phyloP scores from a whole-genome alignment of 2,797 vertebrate genomes.

The Moxostoma hubbsi region DNA sequence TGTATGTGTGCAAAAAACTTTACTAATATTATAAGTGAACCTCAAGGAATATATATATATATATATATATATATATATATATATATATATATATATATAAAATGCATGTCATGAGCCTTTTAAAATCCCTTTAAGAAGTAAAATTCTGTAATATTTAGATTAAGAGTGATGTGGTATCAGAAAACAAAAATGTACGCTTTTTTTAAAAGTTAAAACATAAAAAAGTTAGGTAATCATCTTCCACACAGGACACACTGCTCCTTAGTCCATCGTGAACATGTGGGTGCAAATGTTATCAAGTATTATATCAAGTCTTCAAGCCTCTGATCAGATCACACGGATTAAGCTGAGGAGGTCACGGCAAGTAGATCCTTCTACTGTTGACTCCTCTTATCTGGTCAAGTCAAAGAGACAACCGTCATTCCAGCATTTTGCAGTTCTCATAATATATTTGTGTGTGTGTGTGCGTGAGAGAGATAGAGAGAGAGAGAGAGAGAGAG shows the following conservation, averaged over 20 bases:
- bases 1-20: too few species aligned
- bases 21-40: too few species aligned
- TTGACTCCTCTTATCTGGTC: not conserved
- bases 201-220: not conserved
- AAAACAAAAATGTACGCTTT: too few species aligned
- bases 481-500: too few species aligned
- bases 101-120: too few species aligned
- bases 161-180: not conserved
- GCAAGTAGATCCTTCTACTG: constrained; percentile 34
- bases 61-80: too few species aligned
- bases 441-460: too few species aligned
- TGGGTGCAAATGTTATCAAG: constrained; percentile 19
- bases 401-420: not conserved
- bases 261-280: not conserved
- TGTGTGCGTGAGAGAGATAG: too few species aligned
- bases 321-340: constrained; percentile 45
- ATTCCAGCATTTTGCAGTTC: not conserved
- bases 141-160: not conserved
- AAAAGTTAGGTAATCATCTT: not conserved
- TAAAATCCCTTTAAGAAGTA: not conserved
- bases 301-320: constrained; percentile 17
- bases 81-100: too few species aligned
- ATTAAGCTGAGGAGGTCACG: constrained; percentile 36
- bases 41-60: too few species aligned
- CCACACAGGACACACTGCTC: not conserved